These are phyloP conservation scores for Thyatira batis DNA, from an alignment of 2,888 invertebrate species.

Conservation along the genomic window DNA sequence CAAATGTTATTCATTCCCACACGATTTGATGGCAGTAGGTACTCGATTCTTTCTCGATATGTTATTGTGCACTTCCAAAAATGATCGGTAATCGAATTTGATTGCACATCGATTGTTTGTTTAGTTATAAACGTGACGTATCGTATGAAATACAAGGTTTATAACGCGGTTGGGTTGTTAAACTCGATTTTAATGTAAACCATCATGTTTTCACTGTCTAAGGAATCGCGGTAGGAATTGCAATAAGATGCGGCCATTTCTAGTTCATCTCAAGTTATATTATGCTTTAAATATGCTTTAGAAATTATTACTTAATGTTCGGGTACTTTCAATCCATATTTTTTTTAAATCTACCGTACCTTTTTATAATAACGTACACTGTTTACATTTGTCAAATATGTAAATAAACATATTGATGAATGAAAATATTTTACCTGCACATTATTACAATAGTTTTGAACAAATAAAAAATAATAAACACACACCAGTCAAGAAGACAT, in stretches of 20 bases:
- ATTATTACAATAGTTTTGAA: constrained; percentile 17
- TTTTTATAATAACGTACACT: constrained; percentile 31
- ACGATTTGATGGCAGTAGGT: constrained; percentile 55
- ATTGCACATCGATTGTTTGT: constrained; percentile 17
- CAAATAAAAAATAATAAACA: constrained; percentile 51
- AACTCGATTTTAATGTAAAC: constrained; percentile 1
- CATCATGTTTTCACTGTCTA: constrained; percentile 13
- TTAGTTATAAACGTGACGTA: constrained; percentile 2
- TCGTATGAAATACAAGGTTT: background rate
- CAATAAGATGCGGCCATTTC: background rate
- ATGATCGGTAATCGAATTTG: constrained; percentile 47
- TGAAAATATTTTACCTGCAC: background rate
- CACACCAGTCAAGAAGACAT: constrained; percentile 82
- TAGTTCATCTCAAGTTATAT: background rate
- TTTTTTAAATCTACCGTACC: background rate
- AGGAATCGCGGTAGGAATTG: background rate
- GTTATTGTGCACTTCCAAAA: constrained; percentile 62
- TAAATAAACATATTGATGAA: constrained; percentile 10
- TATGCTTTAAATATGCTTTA: background rate
- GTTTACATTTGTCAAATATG: constrained; percentile 46
- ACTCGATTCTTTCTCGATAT: constrained; percentile 33
- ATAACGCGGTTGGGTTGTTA: background rate
- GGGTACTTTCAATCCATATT: background rate
- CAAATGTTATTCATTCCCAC: constrained; percentile 75
- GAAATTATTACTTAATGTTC: background rate